phyloP scores from a whole-genome alignment of 2,113 vertebrate species.

The Tamias sibiricus region DNA sequence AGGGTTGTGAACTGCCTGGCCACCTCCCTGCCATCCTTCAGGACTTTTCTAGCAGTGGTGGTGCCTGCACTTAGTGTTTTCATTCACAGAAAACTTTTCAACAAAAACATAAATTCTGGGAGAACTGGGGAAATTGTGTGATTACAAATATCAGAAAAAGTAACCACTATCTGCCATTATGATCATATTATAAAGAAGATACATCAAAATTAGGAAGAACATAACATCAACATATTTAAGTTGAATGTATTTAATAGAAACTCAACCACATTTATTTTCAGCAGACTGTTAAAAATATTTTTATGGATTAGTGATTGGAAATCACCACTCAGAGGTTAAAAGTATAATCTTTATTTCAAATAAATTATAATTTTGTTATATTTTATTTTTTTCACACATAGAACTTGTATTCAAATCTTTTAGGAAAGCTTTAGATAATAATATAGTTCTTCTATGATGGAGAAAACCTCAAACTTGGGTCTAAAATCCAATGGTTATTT shows the following conservation, averaged over 20 bases:
- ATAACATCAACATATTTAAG: neutral
- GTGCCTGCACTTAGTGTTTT: neutral
- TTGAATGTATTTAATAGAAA: neutral
- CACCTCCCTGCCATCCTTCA: no score
- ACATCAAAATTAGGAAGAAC: neutral
- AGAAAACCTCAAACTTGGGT: neutral
- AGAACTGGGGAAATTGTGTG: neutral
- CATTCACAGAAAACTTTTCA: neutral
- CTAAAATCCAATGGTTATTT: neutral
- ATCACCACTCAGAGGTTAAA: neutral
- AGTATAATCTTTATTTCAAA: neutral
- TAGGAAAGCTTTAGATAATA: neutral
- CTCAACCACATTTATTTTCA: neutral
- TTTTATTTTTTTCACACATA: neutral
- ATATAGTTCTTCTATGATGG: neutral
- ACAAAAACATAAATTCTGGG: neutral
- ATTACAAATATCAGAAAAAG: neutral
- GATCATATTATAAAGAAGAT: neutral
- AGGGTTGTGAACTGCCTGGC: neutral
- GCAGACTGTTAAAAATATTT: neutral
- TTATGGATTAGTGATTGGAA: neutral
- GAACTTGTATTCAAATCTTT: neutral
- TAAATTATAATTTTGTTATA: slow-evolving; percentile 3
- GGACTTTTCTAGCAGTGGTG: neutral
- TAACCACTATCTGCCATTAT: neutral